Base-by-base conservation (phyloP, 2,113 vertebrate species). In the Labeo catla region DNA sequence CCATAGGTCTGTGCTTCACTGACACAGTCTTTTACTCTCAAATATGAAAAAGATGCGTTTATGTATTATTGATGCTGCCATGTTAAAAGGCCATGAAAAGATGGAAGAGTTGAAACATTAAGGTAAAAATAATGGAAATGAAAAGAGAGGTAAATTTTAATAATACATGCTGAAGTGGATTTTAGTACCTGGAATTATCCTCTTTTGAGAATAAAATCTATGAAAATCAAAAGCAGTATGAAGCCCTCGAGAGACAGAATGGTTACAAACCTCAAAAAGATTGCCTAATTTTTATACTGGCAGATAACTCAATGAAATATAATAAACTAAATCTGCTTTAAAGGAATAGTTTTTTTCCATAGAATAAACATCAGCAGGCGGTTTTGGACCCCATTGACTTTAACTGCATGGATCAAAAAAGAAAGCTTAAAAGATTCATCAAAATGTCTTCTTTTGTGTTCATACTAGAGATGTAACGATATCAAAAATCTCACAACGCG, bases 121-220 rank as follows among this genome's bases (percentile, higher is more conserved):
- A 81, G 70, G 70, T 49, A 34, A 50, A 54, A 68, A 78, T 70
- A 52, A 36, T 78, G 57, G 39, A 86, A 73, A 73, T n/a, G 8
- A 61, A 61, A 43, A 1, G 12, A 63, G 39, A 80, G 86, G 54
- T 13, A 7, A 16, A 2, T 54, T 81, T 85, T 57, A 88, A 88
- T 87, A 66, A 87, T 68, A 7, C 61, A 88, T 76, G 36, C 47
- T 68, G 2, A 80, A 84, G 76, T 78, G 61, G 21, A 73, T 65
- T 72, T 78, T 5, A 68, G 9, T 52, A 16, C 19, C 73, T 70
- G n/a, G 10, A 70, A 47, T 65, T 39, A 23, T 23, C n/a, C 7
- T 81, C 54, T 16, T 70, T 78, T 73, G 78, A 80, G 39, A 70
- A 50, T 43, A 50, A 54, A 19, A 61, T 76, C 52, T 16, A 15